These are phyloP conservation scores for Eulithis prunata DNA, from an alignment of 2,888 invertebrate genomes.

Conservation along the genomic window DNA sequence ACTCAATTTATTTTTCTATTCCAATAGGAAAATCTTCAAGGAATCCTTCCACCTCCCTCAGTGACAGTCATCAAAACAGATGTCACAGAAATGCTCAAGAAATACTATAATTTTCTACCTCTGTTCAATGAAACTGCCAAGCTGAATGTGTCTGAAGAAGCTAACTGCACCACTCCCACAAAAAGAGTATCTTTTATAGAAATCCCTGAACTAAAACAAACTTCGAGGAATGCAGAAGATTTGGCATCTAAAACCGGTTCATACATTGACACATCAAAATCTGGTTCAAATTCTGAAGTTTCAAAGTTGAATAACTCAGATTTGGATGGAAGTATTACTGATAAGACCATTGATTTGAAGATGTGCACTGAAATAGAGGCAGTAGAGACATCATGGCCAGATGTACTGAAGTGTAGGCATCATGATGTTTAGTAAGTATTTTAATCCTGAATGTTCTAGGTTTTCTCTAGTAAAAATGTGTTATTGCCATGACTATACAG, in stretches of 20 bases:
- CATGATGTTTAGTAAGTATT: constrained; percentile 89
- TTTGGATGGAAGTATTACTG: constrained; percentile 60
- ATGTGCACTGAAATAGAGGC: constrained; percentile 69
- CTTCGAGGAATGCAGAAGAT: constrained; percentile 31
- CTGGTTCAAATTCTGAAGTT: constrained; percentile 6
- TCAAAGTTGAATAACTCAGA: constrained; percentile 46
- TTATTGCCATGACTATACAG: too few relatives aligned
- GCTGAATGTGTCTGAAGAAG: constrained; percentile 57
- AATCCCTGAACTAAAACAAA: constrained; percentile 56
- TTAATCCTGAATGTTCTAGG: background rate
- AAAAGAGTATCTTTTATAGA: constrained; percentile 73
- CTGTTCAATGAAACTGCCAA: constrained; percentile 74
- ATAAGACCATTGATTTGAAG: constrained; percentile 66
- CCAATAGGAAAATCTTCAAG: constrained; percentile 85
- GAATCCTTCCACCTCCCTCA: constrained; percentile 90
- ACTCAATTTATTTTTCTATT: constrained; percentile 17
- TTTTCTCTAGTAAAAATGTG: too few relatives aligned
- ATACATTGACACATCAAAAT: constrained; percentile 34
- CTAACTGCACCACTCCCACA: constrained; percentile 67
- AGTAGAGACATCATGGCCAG: constrained; percentile 82
- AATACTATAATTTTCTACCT: constrained; percentile 81
- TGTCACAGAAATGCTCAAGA: constrained; percentile 86
- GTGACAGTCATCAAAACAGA: constrained; percentile 88
- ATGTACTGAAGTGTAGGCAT: constrained; percentile 85
- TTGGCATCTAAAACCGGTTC: constrained; percentile 28